Base-by-base conservation (phyloP, 2,113 vertebrate genomes). In the Cynocephalus volans region DNA sequence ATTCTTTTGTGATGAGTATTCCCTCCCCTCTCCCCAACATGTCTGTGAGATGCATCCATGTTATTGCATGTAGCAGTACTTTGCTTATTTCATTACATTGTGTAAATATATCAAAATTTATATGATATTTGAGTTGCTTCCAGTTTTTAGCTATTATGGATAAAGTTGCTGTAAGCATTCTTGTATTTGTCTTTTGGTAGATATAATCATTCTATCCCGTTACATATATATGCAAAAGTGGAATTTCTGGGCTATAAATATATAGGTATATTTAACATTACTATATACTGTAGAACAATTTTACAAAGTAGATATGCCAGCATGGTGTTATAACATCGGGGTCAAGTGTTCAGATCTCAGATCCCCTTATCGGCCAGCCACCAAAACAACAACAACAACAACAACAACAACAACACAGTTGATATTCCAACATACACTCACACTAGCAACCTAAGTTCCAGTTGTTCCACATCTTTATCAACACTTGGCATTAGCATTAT, bases 81-180 rank as follows among this genome's bases (percentile, higher is more conserved):
- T 72, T 24, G 36, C 21, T 96, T 92, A 65, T 36, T 52, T 97
- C n/a, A 81, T 82, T 83, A 88, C 6, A 69, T 64, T 96, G 54
- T 90, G 13, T 67, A 86, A 65, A 64, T 86, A 70, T 45, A 8
- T 90, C 36, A 50, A 33, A 76, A 76, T 91, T 83, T 79, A 56
- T 54, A 28, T 75, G 50, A 88, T 19, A 81, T 60, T 33, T 92
- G 52, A 82, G 8, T 58, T 85, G 8, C n/a, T 97, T 31, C 36
- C 28, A 58, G 31, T 13, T 87, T 86, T 24, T n/a, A 21, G n/a
- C 14, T 93, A 48, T 77, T 89, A 36, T 45, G 36, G 92, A 69
- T 58, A 95, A 95, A 97, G 31, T 18, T 82, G 62, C 56, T 54
- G 14, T 11, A 93, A 56, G 0, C 13, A 90, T 79, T 82, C 5